A percentile compares a stretch with the other conserved stretches of the same genome.
Evolutionary conservation across 2,797 vertebrate genomes (phyloP).

Genomic region (Chrysocyon brachyurus): DNA sequence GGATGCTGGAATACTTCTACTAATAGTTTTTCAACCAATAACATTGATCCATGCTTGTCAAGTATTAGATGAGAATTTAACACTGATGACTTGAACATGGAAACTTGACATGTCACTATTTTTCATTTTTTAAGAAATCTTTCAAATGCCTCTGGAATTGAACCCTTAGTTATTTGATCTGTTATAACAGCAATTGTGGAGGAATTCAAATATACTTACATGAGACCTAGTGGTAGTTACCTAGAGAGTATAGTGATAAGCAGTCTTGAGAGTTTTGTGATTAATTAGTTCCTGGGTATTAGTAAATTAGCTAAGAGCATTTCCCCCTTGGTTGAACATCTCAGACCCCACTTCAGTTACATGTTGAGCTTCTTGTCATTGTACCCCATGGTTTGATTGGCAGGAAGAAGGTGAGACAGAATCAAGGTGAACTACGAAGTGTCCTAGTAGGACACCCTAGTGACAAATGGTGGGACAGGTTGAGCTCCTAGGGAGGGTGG

Average conservation of each 20-base stretch:
- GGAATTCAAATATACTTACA: neutral
- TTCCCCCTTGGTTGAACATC: neutral
- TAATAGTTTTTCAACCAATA: constrained; percentile 24
- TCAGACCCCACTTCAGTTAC: neutral
- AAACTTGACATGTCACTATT: neutral
- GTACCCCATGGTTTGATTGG: neutral
- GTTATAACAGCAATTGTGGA: neutral
- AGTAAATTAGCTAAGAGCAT: neutral
- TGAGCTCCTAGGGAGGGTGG: neutral
- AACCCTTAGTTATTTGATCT: constrained; percentile 24
- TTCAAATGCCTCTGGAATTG: neutral
- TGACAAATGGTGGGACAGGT: neutral
- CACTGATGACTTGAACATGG: neutral
- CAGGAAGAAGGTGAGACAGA: neutral
- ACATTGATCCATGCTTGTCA: neutral
- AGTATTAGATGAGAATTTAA: neutral
- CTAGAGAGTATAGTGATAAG: neutral
- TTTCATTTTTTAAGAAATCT: neutral
- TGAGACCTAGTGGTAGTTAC: neutral
- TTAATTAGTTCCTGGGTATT: neutral
- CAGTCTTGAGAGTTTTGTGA: neutral
- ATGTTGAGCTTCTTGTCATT: neutral
- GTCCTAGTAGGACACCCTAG: rapidly evolving
- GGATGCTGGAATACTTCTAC: neutral
- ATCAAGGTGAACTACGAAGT: neutral